Conservation (phyloP, 2,888 invertebrate genomes). For the Meteorus colon region DNA sequence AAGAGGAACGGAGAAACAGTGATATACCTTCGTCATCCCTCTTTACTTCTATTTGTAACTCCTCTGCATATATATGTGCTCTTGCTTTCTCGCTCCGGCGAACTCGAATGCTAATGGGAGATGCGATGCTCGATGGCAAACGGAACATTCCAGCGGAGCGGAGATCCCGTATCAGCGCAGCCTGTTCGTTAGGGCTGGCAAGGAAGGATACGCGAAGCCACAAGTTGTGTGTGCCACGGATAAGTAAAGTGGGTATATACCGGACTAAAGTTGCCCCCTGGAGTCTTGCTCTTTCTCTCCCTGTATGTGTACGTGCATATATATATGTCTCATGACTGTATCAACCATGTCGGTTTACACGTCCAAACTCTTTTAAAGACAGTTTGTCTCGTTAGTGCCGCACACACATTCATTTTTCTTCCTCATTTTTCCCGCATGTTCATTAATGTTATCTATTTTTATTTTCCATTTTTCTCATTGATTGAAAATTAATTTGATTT, state of each 20-base stretch:
- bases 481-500: constrained; percentile 19
- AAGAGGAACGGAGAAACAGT: not conserved
- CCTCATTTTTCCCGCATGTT: not conserved
- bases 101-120: constrained; percentile 66
- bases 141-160: constrained; percentile 65
- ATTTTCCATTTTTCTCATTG: constrained; percentile 20
- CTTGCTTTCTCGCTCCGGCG: constrained; percentile 43
- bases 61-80: constrained; percentile 1
- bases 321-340: constrained; percentile 35
- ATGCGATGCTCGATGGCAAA: constrained; percentile 66
- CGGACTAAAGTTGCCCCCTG: constrained; percentile 31
- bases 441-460: not conserved
- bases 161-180: constrained; percentile 66
- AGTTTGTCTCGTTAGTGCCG: constrained; percentile 30
- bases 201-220: constrained; percentile 26
- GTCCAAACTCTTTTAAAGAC: constrained; percentile 36
- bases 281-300: constrained; percentile 28
- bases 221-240: constrained; percentile 43
- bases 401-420: constrained; percentile 8
- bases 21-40: constrained; percentile 22
- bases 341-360: constrained; percentile 45
- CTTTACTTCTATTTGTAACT: constrained; percentile 25
- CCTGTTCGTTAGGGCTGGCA: constrained; percentile 62
- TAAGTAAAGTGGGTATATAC: constrained; percentile 35
- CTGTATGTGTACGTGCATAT: constrained; percentile 9